A percentile compares a stretch with the other conserved stretches of the same genome.
These are phyloP conservation scores for Atherinosoma microstoma DNA, from an alignment of 2,797 vertebrate genomes.

Conservation along the genomic window DNA sequence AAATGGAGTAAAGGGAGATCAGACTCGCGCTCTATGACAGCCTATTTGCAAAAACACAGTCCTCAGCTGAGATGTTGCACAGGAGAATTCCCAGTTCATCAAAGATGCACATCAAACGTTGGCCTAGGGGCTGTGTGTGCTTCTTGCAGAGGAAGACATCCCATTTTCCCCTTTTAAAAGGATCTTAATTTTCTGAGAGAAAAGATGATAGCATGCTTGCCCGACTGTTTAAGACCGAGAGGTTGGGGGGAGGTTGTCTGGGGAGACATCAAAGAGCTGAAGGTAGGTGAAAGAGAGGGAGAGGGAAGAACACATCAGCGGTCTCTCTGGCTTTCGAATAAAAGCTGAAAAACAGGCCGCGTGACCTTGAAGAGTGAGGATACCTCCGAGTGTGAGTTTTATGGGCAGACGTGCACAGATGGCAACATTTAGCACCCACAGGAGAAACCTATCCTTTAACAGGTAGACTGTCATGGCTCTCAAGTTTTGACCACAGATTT, in stretches of 20 bases:
- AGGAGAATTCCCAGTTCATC: conserved; percentile 76
- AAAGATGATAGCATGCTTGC: conserved; percentile 50
- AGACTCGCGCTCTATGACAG: conserved; percentile 56
- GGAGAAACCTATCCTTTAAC: conserved; percentile 4
- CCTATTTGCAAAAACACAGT: conserved; percentile 67
- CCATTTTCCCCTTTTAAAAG: conserved; percentile 69
- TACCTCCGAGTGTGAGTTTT: conserved; percentile 26
- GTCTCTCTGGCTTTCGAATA: neutral
- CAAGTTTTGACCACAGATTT: neutral
- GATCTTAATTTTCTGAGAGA: conserved; percentile 62
- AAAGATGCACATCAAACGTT: conserved; percentile 77
- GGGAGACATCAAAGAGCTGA: conserved; percentile 33
- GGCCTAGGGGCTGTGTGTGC: conserved; percentile 63
- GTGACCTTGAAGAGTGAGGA: conserved; percentile 58
- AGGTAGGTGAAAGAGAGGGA: conserved; percentile 18
- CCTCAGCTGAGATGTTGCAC: conserved; percentile 61
- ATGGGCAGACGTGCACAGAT: conserved; percentile 12
- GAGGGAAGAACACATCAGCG: conserved; percentile 9
- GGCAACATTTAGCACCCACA: conserved; percentile 4
- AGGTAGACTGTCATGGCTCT: neutral
- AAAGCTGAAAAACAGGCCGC: conserved; percentile 35
- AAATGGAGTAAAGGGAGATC: conserved; percentile 52
- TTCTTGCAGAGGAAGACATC: conserved; percentile 54
- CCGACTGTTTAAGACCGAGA: conserved; percentile 46
- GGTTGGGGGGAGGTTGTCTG: conserved; percentile 23